Percentiles rank a stretch among this genome's conserved stretches.
These are phyloP conservation scores for Drosophila buzzatii DNA, from an alignment of 2,888 invertebrate genomes.

Conservation along the genomic window DNA sequence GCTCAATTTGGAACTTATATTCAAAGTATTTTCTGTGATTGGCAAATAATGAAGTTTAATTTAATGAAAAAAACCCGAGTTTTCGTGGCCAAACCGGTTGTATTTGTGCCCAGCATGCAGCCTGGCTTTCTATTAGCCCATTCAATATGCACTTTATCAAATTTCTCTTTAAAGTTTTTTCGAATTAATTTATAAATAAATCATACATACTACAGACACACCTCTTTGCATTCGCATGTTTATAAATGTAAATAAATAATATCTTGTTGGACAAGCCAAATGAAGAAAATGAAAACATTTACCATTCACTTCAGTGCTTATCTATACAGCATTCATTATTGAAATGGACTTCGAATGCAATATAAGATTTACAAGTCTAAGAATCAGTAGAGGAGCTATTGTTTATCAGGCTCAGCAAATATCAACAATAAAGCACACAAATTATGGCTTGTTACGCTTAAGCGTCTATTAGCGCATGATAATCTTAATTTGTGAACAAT, in stretches of 20 bases:
- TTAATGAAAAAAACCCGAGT: not conserved
- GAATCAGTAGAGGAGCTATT: not conserved
- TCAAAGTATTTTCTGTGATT: not conserved
- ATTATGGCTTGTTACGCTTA: slow-evolving; percentile 27
- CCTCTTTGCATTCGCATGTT: not conserved
- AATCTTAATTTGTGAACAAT: slow-evolving; percentile 26
- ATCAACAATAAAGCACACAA: not conserved
- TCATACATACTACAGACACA: not conserved
- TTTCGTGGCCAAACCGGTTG: slow-evolving; percentile 1
- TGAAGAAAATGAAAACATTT: not conserved
- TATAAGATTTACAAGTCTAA: slow-evolving; percentile 21
- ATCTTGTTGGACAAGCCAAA: not conserved
- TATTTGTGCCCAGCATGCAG: not conserved
- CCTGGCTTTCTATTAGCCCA: slow-evolving; percentile 1
- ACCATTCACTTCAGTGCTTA: slow-evolving; percentile 2
- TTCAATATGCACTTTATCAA: not conserved
- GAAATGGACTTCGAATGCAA: slow-evolving; percentile 6
- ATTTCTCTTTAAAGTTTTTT: not conserved
- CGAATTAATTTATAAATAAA: not conserved
- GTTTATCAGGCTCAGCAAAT: not conserved
- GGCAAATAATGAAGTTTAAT: not conserved
- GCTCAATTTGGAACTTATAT: not conserved
- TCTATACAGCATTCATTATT: slow-evolving; percentile 14
- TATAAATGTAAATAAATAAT: not conserved
- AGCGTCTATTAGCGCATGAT: slow-evolving; percentile 32